Evolutionary conservation across 2,797 vertebrate genomes (phyloP).

Genomic region (Protonibea diacanthus): DNA sequence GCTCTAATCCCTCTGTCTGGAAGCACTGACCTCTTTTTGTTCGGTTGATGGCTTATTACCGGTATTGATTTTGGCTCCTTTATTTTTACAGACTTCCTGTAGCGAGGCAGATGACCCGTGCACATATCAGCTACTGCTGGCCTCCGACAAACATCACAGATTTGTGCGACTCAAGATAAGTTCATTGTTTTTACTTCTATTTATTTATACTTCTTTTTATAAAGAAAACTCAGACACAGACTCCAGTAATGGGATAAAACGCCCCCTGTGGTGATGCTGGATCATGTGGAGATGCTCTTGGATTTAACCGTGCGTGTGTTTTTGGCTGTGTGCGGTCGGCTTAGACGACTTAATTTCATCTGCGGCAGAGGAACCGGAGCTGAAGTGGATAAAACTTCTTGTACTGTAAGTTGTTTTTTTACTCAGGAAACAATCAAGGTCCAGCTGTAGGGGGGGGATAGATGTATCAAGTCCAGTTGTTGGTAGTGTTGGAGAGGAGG

Average conservation of each 20-base stretch:
- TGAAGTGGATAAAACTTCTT: neutral
- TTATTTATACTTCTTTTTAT: neutral
- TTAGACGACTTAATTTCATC: neutral
- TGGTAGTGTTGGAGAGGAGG: no score
- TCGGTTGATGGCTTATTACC: conserved; percentile 76
- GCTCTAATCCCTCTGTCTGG: conserved; percentile 72
- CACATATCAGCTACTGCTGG: conserved; percentile 69
- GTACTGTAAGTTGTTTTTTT: conserved; percentile 38
- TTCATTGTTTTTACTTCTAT: neutral
- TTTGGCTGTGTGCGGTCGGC: conserved; percentile 2
- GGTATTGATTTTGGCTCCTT: conserved; percentile 81
- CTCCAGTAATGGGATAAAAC: conserved; percentile 11
- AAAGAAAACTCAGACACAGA: conserved; percentile 1
- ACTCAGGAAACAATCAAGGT: no score
- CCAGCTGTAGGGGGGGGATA: no score
- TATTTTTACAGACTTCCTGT: conserved; percentile 68
- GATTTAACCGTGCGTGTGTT: neutral
- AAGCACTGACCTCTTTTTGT: conserved; percentile 79
- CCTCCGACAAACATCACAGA: conserved; percentile 18
- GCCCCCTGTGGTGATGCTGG: neutral
- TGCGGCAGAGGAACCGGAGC: conserved; percentile 6
- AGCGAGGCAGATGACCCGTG: conserved; percentile 63
- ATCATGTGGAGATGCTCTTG: conserved; percentile 12
- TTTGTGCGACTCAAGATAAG: conserved; percentile 12
- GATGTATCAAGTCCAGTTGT: no score